A percentile compares a stretch with the other conserved stretches of the same genome.
phyloP scores from a whole-genome alignment of 2,797 vertebrate species.

The Cygnus olor region DNA sequence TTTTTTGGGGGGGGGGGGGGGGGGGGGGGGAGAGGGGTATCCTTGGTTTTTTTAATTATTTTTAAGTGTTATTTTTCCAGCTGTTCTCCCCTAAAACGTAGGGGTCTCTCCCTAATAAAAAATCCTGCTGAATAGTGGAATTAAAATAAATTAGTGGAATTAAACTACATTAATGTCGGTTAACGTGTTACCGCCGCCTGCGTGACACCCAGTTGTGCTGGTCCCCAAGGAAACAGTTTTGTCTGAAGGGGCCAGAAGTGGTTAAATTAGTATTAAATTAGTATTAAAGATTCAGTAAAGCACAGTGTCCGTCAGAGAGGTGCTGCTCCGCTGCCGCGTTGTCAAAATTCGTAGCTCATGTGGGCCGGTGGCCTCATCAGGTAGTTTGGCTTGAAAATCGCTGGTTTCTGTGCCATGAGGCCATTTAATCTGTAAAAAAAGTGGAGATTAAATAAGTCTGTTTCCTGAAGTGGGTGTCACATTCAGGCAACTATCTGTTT shows the following conservation, averaged over 20 bases:
- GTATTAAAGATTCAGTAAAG: not conserved
- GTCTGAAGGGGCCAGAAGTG: not conserved
- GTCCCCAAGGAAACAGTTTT: not conserved
- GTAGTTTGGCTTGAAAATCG: not conserved
- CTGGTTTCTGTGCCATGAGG: not conserved
- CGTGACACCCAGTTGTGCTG: rapidly evolving
- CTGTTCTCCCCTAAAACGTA: too few relatives aligned
- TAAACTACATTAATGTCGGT: too few relatives aligned
- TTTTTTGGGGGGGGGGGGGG: too few relatives aligned
- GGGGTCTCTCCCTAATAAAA: too few relatives aligned
- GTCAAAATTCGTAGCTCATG: not conserved
- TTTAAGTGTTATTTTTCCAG: too few relatives aligned
- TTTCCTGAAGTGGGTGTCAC: not conserved
- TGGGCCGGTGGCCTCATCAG: rapidly evolving
- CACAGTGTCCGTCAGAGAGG: not conserved
- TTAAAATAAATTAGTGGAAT: too few relatives aligned
- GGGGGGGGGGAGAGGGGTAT: too few relatives aligned
- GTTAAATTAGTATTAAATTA: not conserved
- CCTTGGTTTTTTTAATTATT: too few relatives aligned
- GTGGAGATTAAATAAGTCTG: not conserved
- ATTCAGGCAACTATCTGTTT: not conserved
- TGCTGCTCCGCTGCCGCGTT: not conserved
- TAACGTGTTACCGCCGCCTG: not conserved
- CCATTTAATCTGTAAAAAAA: not conserved
- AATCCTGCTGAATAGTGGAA: too few relatives aligned